A percentile compares a stretch with the other conserved stretches of the same genome.
Conservation (phyloP, 30 jellyfish, hydroid and myxozoan genomes). For the Hydractinia symbiolongicarpus region DNA sequence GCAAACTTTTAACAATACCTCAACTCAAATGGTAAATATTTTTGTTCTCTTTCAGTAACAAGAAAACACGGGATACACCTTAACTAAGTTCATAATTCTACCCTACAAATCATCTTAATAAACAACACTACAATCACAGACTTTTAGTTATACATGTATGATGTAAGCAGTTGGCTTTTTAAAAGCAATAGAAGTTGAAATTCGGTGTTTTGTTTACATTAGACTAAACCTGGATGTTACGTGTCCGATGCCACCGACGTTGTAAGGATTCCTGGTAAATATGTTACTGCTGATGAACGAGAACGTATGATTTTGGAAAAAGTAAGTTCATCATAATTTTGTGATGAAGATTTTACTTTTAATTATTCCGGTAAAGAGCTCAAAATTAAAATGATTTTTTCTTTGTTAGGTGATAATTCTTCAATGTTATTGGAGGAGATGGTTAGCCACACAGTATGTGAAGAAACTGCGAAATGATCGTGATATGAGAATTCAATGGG, state of each 20-base stretch:
- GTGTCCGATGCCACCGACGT: constrained; percentile 74
- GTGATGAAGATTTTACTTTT: not conserved
- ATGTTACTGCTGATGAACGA: constrained; percentile 85
- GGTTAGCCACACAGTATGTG: constrained; percentile 82
- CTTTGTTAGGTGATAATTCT: constrained; percentile 62
- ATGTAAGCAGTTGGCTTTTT: too few relatives aligned
- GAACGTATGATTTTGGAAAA: constrained; percentile 51
- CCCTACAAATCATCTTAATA: too few relatives aligned
- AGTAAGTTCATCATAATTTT: constrained; percentile 28
- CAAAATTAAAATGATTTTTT: not conserved
- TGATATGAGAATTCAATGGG: constrained; percentile 74
- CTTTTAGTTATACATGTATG: too few relatives aligned
- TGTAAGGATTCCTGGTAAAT: constrained; percentile 66
- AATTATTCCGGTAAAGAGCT: too few relatives aligned
- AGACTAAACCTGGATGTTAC: constrained; percentile 96
- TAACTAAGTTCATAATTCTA: too few relatives aligned
- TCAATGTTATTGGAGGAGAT: constrained; percentile 88
- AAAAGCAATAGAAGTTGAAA: too few relatives aligned
- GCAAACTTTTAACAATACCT: constrained; percentile 74
- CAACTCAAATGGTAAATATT: constrained; percentile 89
- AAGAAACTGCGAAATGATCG: constrained; percentile 55
- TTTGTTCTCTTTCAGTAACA: not conserved
- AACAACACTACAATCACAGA: too few relatives aligned
- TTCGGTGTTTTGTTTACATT: not conserved
- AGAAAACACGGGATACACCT: too few relatives aligned